These are phyloP conservation scores for Sialis fuliginosa DNA, from an alignment of 2,888 invertebrate species.

Conservation along the genomic window DNA sequence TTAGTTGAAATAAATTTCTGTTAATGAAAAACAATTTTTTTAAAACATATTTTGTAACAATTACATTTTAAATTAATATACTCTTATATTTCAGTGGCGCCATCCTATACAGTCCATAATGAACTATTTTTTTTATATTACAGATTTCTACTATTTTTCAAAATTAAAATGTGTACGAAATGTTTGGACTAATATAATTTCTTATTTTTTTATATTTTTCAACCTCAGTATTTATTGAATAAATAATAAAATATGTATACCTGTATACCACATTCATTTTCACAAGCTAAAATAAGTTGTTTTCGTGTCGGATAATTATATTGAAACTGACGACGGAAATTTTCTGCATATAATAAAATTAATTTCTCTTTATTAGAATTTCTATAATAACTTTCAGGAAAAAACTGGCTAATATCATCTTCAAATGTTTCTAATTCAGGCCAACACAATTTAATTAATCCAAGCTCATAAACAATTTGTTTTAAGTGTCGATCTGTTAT, in stretches of 20 bases:
- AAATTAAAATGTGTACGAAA: no score
- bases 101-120: no score
- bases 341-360: constrained; percentile 55
- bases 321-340: constrained; percentile 54
- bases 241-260: constrained; percentile 24
- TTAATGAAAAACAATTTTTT: constrained; percentile 12
- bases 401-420: constrained; percentile 37
- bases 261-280: constrained; percentile 63
- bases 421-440: constrained; percentile 34
- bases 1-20: constrained; percentile 83
- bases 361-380: constrained; percentile 52
- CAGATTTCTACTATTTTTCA: no score
- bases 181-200: no score
- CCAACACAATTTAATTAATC: constrained; percentile 46
- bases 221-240: no score
- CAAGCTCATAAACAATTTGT: constrained; percentile 38
- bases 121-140: no score
- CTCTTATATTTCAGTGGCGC: no score
- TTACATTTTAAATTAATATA: no score
- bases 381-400: constrained; percentile 45
- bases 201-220: no score
- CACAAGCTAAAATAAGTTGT: constrained; percentile 48
- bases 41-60: no score
- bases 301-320: constrained; percentile 38
- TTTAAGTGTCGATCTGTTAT: constrained; percentile 34